Evolutionary conservation across 2,797 vertebrate species (phyloP), one percentile per base, ranked within the genome.

Genomic region (Yasuhikotakia modesta): DNA sequence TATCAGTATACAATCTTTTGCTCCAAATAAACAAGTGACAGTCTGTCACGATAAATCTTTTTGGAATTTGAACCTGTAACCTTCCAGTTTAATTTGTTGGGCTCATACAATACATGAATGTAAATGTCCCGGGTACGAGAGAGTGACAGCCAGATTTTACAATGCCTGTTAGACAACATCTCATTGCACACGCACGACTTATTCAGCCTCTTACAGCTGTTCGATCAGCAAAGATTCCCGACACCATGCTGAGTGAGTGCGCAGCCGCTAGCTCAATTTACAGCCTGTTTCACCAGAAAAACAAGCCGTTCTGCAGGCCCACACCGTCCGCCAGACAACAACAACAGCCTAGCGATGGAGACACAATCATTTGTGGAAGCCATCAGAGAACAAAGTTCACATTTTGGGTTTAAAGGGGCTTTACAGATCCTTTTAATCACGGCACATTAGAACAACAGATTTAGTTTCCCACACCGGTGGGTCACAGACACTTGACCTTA

Each of bases 371-470:
- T 92, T 90, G 87, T 91, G 91, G 90, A 92, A 93, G 89, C 87
- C 87, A 88, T 92, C 66, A 35, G 83, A 90, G 89, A 88, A 90
- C 88, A 89, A 89, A 87, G 81, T 73, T 91, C 94, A 88, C 92
- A 91, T 89, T 89, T 86, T 90, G 88, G 86, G 90, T 92, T 94
- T 92, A 93, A 93, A 94, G n/a, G 92, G 86, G 89, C 92, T n/a
- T 92, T 93, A 95, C 96, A 95, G 97, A 97, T 96, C 97, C 87
- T 92, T 94, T 92, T 92, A 86, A 89, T 92, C 88, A 83, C 76
- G 74, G 92, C 87, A n/a, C 88, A 90, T 94, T 93, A 94, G 87
- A 93, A 94, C 90, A 85, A 88, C 87, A 87, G 85, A 92, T 94
- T 95, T 95, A 94, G 94, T 96, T 94, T 91, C 89, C 88, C 68